Conservation (phyloP, 2,113 vertebrate species). For the Anolis sagrei region DNA sequence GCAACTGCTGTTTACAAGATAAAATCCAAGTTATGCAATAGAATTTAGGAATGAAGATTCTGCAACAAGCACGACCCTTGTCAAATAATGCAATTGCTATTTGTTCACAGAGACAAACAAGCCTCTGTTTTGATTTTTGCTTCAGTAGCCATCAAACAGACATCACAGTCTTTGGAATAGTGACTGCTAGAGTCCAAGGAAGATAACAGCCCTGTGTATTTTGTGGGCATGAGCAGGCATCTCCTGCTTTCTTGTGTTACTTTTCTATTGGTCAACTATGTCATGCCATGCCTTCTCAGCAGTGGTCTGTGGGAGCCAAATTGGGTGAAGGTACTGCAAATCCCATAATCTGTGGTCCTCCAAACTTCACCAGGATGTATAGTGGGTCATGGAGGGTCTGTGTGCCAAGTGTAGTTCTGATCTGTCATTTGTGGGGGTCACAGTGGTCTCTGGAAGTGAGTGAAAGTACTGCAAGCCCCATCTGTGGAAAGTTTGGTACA, state of each 20-base stretch:
- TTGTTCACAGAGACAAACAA: conserved; percentile 50
- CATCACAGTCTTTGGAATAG: conserved; percentile 42
- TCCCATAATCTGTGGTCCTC: no score
- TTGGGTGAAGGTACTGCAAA: no score
- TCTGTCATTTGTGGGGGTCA: no score
- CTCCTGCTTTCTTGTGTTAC: conserved; percentile 34
- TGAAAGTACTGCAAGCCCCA: no score
- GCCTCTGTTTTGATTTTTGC: conserved; percentile 45
- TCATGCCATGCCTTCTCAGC: not conserved
- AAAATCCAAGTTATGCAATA: conserved; percentile 47
- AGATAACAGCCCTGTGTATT: conserved; percentile 9
- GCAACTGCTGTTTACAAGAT: conserved; percentile 1
- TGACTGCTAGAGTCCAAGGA: conserved; percentile 35
- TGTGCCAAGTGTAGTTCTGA: no score
- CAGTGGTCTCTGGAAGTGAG: no score
- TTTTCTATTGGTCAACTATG: not conserved
- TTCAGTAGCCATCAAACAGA: conserved; percentile 41
- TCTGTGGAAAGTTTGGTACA: no score
- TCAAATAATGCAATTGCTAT: conserved; percentile 54
- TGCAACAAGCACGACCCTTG: conserved; percentile 49
- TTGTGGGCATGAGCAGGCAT: not conserved
- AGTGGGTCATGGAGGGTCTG: no score
- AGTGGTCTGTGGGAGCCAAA: no score
- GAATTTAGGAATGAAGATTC: conserved; percentile 46
- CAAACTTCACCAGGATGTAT: no score